phyloP scores from a whole-genome alignment of 2,113 vertebrate genomes.

The Ivindomyrus marchei region DNA sequence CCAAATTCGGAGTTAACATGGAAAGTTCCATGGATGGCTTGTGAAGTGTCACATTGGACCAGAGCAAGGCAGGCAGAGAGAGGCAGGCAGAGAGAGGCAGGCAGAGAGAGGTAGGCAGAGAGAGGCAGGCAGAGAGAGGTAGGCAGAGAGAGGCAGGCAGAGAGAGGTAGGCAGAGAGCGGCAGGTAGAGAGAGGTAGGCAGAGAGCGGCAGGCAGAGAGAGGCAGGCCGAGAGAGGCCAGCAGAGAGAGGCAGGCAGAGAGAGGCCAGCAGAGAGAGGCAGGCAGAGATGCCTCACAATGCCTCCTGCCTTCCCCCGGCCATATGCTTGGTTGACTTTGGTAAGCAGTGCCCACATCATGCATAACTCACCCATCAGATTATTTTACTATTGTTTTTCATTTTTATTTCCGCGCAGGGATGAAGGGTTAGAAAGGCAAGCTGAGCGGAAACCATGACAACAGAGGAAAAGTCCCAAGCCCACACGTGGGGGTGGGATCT shows the following conservation, averaged over 20 bases:
- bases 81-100: too few species aligned
- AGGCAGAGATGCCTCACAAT: not conserved
- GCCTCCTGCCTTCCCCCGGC: not conserved
- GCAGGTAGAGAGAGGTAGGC: slow-evolving; percentile 10
- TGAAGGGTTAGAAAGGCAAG: not conserved
- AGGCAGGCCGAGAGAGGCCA: too few species aligned
- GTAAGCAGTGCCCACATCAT: not conserved
- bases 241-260: too few species aligned
- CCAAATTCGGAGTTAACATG: slow-evolving; percentile 32
- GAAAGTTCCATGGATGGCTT: slow-evolving; percentile 39
- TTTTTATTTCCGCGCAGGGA: not conserved
- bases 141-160: slow-evolving; percentile 14
- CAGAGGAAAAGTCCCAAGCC: not conserved
- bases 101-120: too few species aligned
- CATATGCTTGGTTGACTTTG: not conserved
- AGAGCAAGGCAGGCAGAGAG: not conserved
- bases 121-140: too few species aligned
- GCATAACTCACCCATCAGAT: not conserved
- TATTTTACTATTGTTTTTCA: not conserved
- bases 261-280: too few species aligned
- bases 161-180: too few species aligned
- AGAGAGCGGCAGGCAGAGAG: too few species aligned
- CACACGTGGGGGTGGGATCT: not conserved
- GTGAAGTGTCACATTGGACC: not conserved
- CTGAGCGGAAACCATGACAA: slow-evolving; percentile 12